Evolutionary conservation across 2,888 invertebrate species (phyloP).

Genomic region (Drymonia ruficornis): DNA sequence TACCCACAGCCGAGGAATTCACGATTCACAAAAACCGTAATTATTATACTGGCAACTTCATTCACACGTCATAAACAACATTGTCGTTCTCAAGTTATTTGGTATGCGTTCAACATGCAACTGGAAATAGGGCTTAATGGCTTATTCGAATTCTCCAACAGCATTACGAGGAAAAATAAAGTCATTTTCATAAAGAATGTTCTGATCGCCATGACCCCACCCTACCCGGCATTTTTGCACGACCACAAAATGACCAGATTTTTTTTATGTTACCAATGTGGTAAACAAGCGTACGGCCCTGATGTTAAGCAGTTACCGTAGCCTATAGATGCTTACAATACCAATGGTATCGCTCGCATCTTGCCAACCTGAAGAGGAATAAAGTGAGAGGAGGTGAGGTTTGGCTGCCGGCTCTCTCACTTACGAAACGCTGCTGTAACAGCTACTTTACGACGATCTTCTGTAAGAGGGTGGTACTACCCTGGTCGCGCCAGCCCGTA

Average conservation of each 20-base stretch:
- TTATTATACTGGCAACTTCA: constrained; percentile 41
- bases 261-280: no score
- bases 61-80: constrained; percentile 48
- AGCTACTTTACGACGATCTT: no score
- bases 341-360: no score
- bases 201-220: constrained; percentile 16
- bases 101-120: constrained; percentile 50
- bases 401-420: no score
- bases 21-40: not conserved
- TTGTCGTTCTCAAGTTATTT: constrained; percentile 48
- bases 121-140: constrained; percentile 40
- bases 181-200: constrained; percentile 48
- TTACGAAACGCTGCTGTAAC: no score
- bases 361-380: no score
- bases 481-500: no score
- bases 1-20: not conserved
- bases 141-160: constrained; percentile 46
- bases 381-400: no score
- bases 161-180: constrained; percentile 57
- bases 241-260: constrained; percentile 44
- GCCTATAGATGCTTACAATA: no score
- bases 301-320: no score
- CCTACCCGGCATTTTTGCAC: constrained; percentile 49
- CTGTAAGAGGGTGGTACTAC: no score
- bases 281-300: no score